Conservation (phyloP, 92 coral and sea anemone genomes). For the Micromussa lordhowensis region DNA sequence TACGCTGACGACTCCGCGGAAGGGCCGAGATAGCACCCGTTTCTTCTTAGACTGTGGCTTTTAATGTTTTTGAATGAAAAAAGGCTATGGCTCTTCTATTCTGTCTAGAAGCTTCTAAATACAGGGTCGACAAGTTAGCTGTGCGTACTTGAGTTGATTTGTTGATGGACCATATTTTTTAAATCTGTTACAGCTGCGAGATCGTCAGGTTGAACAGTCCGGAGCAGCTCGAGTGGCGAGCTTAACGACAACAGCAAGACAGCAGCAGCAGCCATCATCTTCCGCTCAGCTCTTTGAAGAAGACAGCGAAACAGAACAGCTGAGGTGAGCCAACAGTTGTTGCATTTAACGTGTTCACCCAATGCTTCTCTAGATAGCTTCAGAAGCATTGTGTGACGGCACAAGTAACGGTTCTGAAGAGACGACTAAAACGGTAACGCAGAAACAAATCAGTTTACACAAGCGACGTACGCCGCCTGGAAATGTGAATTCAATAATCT, state of each 20-base stretch:
- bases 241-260: constrained; percentile 2
- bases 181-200: constrained; percentile 34
- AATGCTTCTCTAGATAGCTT: neutral
- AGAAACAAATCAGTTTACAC: too few species aligned
- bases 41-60: too few species aligned
- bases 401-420: neutral
- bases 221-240: constrained; percentile 18
- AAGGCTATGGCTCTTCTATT: too few species aligned
- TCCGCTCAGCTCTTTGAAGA: constrained; percentile 23
- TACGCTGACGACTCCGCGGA: too few species aligned
- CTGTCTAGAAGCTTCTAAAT: too few species aligned
- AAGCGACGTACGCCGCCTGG: too few species aligned
- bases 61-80: too few species aligned
- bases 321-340: neutral
- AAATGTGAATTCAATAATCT: too few species aligned
- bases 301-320: constrained; percentile 21
- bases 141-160: too few species aligned
- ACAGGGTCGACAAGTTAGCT: too few species aligned
- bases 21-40: too few species aligned
- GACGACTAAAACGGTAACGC: neutral
- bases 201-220: constrained; percentile 47
- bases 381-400: neutral
- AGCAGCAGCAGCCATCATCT: constrained; percentile 22
- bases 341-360: neutral
- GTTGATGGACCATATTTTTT: neutral